A percentile compares a stretch with the other conserved stretches of the same genome.
These are phyloP conservation scores for Calypte anna DNA, from an alignment of 2,113 vertebrate species.

Conservation along the genomic window DNA sequence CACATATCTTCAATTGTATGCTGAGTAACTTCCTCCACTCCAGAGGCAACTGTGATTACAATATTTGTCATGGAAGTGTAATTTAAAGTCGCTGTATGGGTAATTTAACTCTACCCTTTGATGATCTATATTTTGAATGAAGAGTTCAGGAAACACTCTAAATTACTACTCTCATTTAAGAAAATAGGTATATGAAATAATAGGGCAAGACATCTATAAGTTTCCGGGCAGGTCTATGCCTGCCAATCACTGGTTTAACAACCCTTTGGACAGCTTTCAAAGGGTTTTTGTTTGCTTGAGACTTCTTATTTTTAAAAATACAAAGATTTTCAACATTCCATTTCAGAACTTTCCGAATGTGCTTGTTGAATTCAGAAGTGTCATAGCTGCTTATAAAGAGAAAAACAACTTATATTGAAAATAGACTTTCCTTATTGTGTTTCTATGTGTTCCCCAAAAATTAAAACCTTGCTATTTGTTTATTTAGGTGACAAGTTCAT, in stretches of 20 bases:
- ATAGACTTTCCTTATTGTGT: background rate
- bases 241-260: slow-evolving; percentile 53
- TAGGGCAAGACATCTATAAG: slow-evolving; percentile 36
- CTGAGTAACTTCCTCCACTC: slow-evolving; percentile 18
- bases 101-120: slow-evolving; percentile 69
- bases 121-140: slow-evolving; percentile 68
- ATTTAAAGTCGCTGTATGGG: slow-evolving; percentile 32
- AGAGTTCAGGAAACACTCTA: slow-evolving; percentile 68
- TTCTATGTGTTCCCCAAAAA: background rate
- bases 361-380: background rate
- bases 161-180: slow-evolving; percentile 70
- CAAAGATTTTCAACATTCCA: background rate
- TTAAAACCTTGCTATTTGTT: slow-evolving; percentile 21
- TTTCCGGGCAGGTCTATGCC: slow-evolving; percentile 55
- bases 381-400: background rate
- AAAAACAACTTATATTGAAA: background rate
- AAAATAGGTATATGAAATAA: slow-evolving; percentile 65
- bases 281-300: background rate
- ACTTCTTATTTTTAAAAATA: background rate
- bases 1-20: background rate
- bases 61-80: slow-evolving; percentile 44
- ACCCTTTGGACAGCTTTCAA: slow-evolving; percentile 31
- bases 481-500: slow-evolving; percentile 42
- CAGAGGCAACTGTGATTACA: slow-evolving; percentile 56
- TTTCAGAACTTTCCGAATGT: slow-evolving; percentile 40